A percentile compares a stretch with the other conserved stretches of the same genome.
These are phyloP conservation scores for Lasioglossum pauxillum DNA, from an alignment of 2,888 invertebrate genomes.

Conservation along the genomic window DNA sequence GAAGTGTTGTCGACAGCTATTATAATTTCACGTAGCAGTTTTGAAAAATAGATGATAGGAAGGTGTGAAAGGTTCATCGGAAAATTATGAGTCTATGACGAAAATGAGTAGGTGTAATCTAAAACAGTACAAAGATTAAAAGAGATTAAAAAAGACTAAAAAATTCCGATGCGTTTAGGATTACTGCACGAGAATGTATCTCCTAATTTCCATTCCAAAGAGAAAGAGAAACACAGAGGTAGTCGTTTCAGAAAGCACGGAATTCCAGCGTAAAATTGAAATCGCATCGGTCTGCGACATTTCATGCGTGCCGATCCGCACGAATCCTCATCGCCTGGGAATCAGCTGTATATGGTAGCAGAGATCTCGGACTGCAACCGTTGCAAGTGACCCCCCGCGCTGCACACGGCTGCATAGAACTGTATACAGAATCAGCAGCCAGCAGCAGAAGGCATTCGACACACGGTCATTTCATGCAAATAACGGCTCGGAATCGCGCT, in stretches of 20 bases:
- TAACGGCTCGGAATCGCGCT: background rate
- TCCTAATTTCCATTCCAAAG: background rate
- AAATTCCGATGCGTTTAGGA: background rate
- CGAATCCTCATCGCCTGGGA: background rate
- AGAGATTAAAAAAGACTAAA: too few species aligned
- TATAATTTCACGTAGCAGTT: background rate
- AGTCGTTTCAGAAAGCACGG: background rate
- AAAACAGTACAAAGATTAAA: too few species aligned
- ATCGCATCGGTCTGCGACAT: conserved; percentile 7
- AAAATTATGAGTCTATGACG: too few species aligned
- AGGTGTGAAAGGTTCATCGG: too few species aligned
- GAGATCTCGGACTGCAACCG: background rate
- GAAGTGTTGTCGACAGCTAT: background rate
- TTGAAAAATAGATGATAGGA: too few species aligned
- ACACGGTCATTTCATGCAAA: conserved; percentile 39
- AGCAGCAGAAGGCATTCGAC: background rate
- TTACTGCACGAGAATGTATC: background rate
- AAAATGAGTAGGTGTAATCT: too few species aligned
- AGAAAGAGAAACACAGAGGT: background rate
- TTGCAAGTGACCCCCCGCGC: background rate
- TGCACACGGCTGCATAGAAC: background rate
- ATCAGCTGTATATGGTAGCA: background rate
- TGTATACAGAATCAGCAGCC: background rate
- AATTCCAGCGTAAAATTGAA: conserved; percentile 1
- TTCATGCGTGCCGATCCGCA: background rate